Conservation (phyloP, 2,113 vertebrate genomes). For the Gallinago jamesoni region DNA sequence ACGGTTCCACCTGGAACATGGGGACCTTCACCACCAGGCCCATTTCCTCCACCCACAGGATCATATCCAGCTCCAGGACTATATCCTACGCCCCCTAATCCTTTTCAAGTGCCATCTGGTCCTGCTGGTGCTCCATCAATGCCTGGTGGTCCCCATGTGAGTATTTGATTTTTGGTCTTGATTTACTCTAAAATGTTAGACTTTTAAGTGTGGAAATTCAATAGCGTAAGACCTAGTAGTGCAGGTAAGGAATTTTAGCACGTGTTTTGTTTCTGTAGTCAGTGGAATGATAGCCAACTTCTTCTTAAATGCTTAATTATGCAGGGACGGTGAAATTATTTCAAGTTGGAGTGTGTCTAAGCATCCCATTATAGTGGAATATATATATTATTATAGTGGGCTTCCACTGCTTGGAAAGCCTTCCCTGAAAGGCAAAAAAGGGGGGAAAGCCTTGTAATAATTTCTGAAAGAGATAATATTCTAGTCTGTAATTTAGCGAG, state of each 20-base stretch:
- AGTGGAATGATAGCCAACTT: background rate
- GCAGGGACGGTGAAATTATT: accelerated
- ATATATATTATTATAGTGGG: background rate
- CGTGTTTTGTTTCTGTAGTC: background rate
- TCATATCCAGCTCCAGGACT: slow-evolving; percentile 80
- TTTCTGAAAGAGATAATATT: background rate
- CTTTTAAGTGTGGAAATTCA: background rate
- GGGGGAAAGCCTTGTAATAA: background rate
- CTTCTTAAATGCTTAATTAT: background rate
- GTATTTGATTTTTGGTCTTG: slow-evolving; percentile 30
- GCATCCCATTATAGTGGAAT: accelerated
- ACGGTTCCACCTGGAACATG: slow-evolving; percentile 80
- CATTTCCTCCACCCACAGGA: slow-evolving; percentile 76
- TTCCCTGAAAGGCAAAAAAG: background rate
- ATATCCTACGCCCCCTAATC: slow-evolving; percentile 76
- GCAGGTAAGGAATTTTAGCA: background rate
- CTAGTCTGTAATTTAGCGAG: background rate
- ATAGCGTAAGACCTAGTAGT: accelerated
- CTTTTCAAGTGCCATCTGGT: slow-evolving; percentile 80
- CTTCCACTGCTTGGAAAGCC: background rate
- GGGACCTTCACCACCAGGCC: slow-evolving; percentile 78
- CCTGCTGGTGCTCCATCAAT: slow-evolving; percentile 78
- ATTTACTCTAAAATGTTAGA: accelerated
- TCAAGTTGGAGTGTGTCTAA: background rate
- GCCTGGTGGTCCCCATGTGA: slow-evolving; percentile 79